Evolutionary conservation across 2,888 invertebrate genomes (phyloP), one percentile per base, ranked within the genome.

Genomic region (Sturmia bella): DNA sequence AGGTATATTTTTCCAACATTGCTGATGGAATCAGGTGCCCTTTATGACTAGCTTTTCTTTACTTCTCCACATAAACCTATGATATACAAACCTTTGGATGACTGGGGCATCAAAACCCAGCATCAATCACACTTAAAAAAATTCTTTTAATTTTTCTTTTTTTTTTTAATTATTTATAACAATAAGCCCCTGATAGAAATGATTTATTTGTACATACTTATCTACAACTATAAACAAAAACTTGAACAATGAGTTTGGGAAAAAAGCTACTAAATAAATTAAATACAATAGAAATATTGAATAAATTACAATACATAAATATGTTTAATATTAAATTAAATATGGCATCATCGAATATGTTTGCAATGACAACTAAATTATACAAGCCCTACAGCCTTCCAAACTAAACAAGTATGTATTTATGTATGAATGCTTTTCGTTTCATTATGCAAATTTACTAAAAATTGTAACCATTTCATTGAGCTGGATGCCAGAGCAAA

Each of bases 291-390:
- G 61, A 52, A 54, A 69, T 43, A 59, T 52, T 69, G 52, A 32
- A 61, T 69, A 69, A 69, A 69, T 76, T 54, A 69, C 37, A 69
- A 68, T 24, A 21, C 37, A 43, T 37, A 68, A 52, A 61, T 54
- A 54, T 76, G 61, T 19, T 69, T 54, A 61, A 61, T 69, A 50
- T 52, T 54, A 76, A 54, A 54, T 69, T 56, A 68, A 61, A 68
- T 76, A 69, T 68, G 68, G 17, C 13, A 52, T 24, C 24, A 52
- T 24, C 21, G 39, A 17, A 59, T 43, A 54, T 61, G 54, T 37
- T 61, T 27, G 43, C 37, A 45, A 69, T 63, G 19, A 21, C 52
- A 69, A 76, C 43, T 21, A 48, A 61, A 76, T 61, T 69, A 37
- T 24, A 48, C 54, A 61, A 54, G 76, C 21, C 76, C 45, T 54